These are phyloP conservation scores for Acanthornis magna DNA, from an alignment of 2,797 vertebrate species.

Conservation along the genomic window DNA sequence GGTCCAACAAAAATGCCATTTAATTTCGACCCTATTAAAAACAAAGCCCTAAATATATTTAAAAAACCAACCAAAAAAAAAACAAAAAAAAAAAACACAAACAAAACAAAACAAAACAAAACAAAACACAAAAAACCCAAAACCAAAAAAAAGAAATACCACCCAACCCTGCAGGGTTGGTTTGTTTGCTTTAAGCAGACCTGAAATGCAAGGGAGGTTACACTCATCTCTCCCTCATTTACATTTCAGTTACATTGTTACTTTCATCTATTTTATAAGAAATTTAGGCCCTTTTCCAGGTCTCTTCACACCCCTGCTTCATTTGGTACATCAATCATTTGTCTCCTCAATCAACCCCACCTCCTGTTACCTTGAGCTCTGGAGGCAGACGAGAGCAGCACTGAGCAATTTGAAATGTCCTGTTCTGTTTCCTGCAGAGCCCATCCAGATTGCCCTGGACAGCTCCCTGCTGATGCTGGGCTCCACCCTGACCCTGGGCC, in stretches of 20 bases:
- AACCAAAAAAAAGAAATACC: too few relatives aligned
- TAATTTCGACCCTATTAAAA: neutral
- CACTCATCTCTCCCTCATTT: neutral
- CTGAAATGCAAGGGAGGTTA: neutral
- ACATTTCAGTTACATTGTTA: neutral
- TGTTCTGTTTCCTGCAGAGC: fast-evolving
- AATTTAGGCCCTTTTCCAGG: neutral
- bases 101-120: neutral
- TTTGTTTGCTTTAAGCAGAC: neutral
- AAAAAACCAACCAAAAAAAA: neutral
- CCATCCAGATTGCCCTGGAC: fast-evolving
- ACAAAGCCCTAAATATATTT: too few relatives aligned
- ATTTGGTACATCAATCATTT: neutral
- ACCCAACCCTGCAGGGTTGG: neutral
- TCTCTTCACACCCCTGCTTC: neutral
- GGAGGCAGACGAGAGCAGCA: neutral
- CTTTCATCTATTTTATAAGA: neutral
- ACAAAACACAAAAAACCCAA: too few relatives aligned
- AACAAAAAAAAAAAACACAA: too few relatives aligned
- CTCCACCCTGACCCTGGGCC: neutral
- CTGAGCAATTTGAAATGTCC: neutral
- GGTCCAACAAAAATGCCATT: neutral
- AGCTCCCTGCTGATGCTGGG: neutral
- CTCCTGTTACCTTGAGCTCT: neutral
- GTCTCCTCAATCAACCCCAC: neutral